phyloP scores from a whole-genome alignment of 2,113 vertebrate species.

The Heterotis niloticus region DNA sequence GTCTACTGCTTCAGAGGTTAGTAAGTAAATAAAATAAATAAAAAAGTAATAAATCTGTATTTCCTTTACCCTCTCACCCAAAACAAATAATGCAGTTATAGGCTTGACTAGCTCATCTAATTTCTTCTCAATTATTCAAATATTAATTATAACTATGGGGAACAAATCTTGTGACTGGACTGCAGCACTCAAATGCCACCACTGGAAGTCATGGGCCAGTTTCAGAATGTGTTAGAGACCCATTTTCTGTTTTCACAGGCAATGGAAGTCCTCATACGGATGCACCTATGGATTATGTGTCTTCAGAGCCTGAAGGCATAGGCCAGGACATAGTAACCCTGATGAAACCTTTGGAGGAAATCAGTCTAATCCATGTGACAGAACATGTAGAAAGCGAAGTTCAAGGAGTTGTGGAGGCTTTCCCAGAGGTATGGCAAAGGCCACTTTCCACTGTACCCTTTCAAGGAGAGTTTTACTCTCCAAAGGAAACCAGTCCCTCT shows the following conservation, averaged over 20 bases:
- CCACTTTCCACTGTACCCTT: not conserved
- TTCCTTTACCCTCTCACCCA: no score
- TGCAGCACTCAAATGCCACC: no score
- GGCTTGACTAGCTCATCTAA: no score
- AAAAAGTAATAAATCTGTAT: no score
- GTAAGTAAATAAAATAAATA: no score
- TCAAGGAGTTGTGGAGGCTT: conserved; percentile 67
- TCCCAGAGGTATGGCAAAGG: conserved; percentile 43
- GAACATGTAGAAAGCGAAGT: conserved; percentile 64
- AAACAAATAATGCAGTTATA: no score
- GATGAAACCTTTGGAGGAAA: conserved; percentile 69
- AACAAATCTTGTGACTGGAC: no score
- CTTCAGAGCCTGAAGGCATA: conserved; percentile 64
- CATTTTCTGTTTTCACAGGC: conserved; percentile 44
- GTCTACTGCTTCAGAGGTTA: conserved; percentile 90
- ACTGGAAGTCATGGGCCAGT: no score
- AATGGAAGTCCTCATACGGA: conserved; percentile 57
- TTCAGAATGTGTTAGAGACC: not conserved
- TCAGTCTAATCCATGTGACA: conserved; percentile 52
- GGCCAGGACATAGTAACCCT: conserved; percentile 71
- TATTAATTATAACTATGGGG: no score
- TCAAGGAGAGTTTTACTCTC: conserved; percentile 31
- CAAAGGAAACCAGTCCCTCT: conserved; percentile 15
- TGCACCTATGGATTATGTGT: conserved; percentile 51
- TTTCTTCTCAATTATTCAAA: no score